Conservation (phyloP, 53 echinoderm and acorn worm species). For the Mesocentrotus franciscanus region DNA sequence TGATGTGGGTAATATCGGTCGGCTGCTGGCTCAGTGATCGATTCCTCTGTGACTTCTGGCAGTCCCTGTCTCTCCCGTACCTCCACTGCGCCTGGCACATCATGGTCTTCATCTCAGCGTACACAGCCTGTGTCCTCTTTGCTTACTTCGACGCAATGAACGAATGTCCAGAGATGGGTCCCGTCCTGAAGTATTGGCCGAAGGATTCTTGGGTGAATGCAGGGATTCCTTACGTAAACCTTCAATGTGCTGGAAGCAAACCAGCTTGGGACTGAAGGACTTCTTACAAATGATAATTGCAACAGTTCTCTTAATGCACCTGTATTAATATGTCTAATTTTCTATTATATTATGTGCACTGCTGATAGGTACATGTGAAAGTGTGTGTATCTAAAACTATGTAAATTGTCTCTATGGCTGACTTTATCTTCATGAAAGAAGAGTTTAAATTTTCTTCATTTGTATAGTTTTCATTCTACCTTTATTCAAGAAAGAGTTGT, state of each 20-base stretch:
- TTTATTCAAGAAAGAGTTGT: neutral
- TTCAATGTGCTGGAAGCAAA: slow-evolving; percentile 82
- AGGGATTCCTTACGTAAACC: slow-evolving; percentile 91
- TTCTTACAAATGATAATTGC: neutral
- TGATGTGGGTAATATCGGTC: slow-evolving; percentile 80
- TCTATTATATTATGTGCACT: neutral
- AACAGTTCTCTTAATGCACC: neutral
- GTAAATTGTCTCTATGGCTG: neutral
- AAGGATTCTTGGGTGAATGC: slow-evolving; percentile 85
- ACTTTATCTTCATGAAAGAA: neutral
- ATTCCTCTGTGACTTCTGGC: slow-evolving; percentile 90
- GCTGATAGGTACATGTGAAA: neutral
- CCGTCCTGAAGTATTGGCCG: slow-evolving; percentile 93
- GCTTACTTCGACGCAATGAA: slow-evolving; percentile 98
- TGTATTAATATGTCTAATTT: neutral
- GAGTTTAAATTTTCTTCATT: neutral
- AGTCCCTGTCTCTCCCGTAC: slow-evolving; percentile 86
- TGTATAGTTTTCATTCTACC: neutral
- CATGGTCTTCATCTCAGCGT: slow-evolving; percentile 88
- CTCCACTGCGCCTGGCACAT: slow-evolving; percentile 99
- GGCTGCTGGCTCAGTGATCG: slow-evolving; percentile 88
- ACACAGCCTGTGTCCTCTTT: slow-evolving; percentile 90
- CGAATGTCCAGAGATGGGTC: slow-evolving; percentile 97
- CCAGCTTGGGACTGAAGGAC: slow-evolving; percentile 66
- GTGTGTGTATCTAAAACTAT: neutral